Base-by-base conservation (phyloP, 2,113 vertebrate genomes). In the Grallaria varia region DNA sequence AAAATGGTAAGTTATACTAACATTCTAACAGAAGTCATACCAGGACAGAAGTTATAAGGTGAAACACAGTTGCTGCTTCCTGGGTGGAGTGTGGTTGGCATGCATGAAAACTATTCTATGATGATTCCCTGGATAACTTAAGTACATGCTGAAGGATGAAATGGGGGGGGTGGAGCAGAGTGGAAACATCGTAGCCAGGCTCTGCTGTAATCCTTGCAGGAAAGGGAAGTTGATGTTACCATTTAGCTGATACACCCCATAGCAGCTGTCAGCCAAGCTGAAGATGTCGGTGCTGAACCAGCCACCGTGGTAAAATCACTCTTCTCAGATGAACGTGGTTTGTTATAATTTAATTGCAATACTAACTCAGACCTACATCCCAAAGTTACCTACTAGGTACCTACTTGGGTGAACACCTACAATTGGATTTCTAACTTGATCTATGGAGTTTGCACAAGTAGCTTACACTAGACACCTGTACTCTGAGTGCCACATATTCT, bases 401-500 rank as follows among this genome's bases (percentile, higher is more conserved):
- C n/a, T 44, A 28, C n/a, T 52, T 56, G n/a, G 14, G 9, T 52
- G 53, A 90, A 56, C 33, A 60, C 1, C 3, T 45, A 10, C 21
- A 72, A 40, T 1, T 39, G 33, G 12, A 42, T 71, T 76, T 85
- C 58, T 83, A 53, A 60, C 28, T n/a, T n/a, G n/a, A n/a, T n/a
- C n/a, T 74, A 13, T 18, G 19, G 37, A 62, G 8, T 60, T 45
- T 58, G n/a, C 12, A 82, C 35, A 67, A 55, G 27, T 16, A 77
- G 8, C 14, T 76, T 64, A 56, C 58, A 18, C 27, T 31, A 74
- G 59, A 40, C 10, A 62, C 7, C 37, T 53, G 3, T 31, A 84
- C n/a, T 87, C 25, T 55, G 39, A 62, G 39, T n/a, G 9, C 27
- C 58, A 69, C 0, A 0, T 11, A 22, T 27, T 53, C n/a, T 39